Evolutionary conservation across 2,113 vertebrate species (phyloP).

Genomic region (Periophthalmus modestus): DNA sequence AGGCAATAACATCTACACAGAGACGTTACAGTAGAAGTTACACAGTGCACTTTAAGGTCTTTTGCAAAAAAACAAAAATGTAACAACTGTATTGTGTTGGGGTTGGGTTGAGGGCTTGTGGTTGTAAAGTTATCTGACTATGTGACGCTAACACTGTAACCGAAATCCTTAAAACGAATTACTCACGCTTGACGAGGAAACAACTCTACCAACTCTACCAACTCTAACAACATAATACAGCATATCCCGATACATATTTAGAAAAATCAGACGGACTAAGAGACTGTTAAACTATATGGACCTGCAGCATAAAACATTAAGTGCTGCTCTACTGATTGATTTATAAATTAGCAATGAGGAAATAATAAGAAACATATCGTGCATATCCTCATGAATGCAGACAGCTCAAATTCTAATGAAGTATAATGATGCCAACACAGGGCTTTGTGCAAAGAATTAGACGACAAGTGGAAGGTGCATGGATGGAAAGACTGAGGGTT

Average conservation of each 20-base stretch:
- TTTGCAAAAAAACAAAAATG: no score
- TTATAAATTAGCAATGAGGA: neutral
- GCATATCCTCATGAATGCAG: neutral
- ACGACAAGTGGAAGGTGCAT: slow-evolving; percentile 28
- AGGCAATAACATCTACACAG: no score
- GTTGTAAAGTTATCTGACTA: slow-evolving; percentile 3
- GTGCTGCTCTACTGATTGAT: neutral
- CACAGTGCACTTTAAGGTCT: no score
- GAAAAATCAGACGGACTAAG: neutral
- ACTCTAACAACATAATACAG: no score
- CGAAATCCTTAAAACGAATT: neutral
- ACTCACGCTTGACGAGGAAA: neutral
- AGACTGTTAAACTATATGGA: neutral
- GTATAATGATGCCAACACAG: slow-evolving; percentile 29
- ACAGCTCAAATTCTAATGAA: slow-evolving; percentile 7
- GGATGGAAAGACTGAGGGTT: slow-evolving; percentile 29
- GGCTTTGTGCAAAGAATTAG: slow-evolving; percentile 27
- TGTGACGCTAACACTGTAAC: neutral
- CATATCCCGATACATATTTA: neutral
- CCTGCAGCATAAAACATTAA: neutral
- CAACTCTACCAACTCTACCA: neutral
- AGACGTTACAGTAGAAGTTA: no score
- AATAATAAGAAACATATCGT: neutral
- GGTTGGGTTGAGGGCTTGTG: slow-evolving; percentile 2
- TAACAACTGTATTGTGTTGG: neutral